Evolutionary conservation across 2,888 invertebrate genomes (phyloP), one percentile per base, ranked within the genome.

Genomic region (Myopa testacea): DNA sequence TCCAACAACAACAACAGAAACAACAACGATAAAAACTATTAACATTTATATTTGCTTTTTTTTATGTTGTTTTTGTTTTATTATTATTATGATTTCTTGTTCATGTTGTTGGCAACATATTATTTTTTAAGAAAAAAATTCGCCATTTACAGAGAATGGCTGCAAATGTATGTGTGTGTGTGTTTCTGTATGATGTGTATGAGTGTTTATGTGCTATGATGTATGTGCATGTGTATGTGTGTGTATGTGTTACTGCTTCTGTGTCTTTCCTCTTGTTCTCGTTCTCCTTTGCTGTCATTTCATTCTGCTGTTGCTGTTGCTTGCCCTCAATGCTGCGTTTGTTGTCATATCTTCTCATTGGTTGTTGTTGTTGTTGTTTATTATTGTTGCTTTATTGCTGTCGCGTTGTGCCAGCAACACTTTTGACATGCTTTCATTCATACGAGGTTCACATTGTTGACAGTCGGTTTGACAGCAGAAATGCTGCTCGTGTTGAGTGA

Each of bases 351-450:
- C 45, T 45, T 45, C 45, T 45, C 10, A 45, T n/a, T 65, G 10
- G 65, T 37, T 65, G 37, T 38, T 65, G 37, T 12, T 38, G 34
- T 65, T 65, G 65, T 65, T 65, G 19, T 26, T 55, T 55, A 38
- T 65, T 38, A 37, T 37, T 34, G 37, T 34, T 12, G 34, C 45
- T 45, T 65, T 65, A 37, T 65, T 65, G 65, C 65, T 38, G 38
- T 65, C 65, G 34, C 12, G 34, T 14, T 65, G 65, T 34, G 34
- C 34, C 65, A 65, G 65, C 65, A 38, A 14, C 65, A 38, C 14
- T 65, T 63, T 65, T 19, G 38, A 65, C 65, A 37, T 38, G 65
- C 37, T 65, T 65, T 14, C 65, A 65, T 38, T 55, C 55, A 55
- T n/a, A 16, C 4, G 16, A n/a, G n/a, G 55, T n/a, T 55, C 55